These are phyloP conservation scores for Cyanoderma ruficeps DNA, from an alignment of 2,113 vertebrate genomes.

Conservation along the genomic window DNA sequence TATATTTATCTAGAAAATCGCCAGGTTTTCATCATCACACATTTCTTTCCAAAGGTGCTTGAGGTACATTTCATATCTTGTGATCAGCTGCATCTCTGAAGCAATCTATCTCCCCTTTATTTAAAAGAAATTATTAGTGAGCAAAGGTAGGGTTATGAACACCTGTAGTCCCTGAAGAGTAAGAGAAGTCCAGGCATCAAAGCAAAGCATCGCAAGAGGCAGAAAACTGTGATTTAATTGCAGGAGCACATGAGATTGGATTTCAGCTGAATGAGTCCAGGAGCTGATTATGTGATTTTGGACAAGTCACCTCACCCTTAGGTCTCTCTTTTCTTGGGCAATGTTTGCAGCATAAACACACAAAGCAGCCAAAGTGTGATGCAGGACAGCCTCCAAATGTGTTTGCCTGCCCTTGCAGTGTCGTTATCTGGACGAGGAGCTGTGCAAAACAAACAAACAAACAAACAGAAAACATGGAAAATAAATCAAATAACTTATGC, in stretches of 20 bases:
- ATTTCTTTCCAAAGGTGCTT: neutral
- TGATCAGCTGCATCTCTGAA: neutral
- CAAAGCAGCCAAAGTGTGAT: neutral
- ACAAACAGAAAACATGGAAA: neutral
- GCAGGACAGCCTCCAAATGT: neutral
- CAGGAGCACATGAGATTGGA: neutral
- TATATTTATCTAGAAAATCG: conserved; percentile 2
- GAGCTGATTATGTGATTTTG: neutral
- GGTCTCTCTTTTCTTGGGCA: neutral
- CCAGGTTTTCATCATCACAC: neutral
- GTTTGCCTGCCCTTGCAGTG: neutral
- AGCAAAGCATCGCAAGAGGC: neutral
- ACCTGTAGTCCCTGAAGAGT: neutral
- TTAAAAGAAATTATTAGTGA: neutral
- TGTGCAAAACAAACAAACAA: neutral
- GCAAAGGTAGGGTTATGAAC: neutral
- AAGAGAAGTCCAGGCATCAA: neutral
- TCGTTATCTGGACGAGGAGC: neutral
- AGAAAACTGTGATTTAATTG: neutral
- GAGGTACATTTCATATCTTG: neutral
- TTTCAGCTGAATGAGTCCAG: neutral
- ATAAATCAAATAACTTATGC: neutral
- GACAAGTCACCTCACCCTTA: neutral
- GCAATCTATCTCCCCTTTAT: neutral
- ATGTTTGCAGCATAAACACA: neutral